Evolutionary conservation across 2,113 vertebrate genomes (phyloP).

Genomic region (Lethenteron reissneri): DNA sequence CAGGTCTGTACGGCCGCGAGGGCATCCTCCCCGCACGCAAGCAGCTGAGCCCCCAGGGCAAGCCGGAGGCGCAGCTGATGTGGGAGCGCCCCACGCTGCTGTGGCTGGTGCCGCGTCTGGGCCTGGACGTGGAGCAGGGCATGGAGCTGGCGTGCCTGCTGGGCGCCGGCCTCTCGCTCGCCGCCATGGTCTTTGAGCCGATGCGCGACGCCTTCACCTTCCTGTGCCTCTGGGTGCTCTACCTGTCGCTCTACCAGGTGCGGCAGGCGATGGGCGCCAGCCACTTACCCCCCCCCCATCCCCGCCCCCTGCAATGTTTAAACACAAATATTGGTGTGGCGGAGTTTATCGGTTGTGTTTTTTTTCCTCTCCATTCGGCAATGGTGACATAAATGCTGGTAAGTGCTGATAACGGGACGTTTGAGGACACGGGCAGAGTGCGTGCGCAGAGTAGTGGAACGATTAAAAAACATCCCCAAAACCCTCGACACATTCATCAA

Average conservation of each 20-base stretch:
- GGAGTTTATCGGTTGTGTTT: neutral
- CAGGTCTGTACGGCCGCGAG: constrained; percentile 62
- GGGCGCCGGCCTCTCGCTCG: constrained; percentile 29
- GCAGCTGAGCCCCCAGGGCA: constrained; percentile 37
- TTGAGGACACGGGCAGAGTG: neutral
- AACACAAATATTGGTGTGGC: neutral
- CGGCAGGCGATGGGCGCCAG: neutral
- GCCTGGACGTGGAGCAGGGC: constrained; percentile 51
- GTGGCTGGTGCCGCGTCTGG: constrained; percentile 44
- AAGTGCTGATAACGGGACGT: neutral
- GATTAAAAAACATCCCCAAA: too few relatives aligned
- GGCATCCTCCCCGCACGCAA: constrained; percentile 49
- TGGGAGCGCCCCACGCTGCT: constrained; percentile 43
- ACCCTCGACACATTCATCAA: too few relatives aligned
- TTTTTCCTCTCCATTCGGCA: neutral
- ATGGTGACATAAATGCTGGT: neutral
- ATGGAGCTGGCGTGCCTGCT: constrained; percentile 61
- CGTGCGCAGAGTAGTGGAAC: neutral
- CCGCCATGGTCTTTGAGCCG: constrained; percentile 23
- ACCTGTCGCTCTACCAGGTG: constrained; percentile 56
- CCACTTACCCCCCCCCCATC: neutral
- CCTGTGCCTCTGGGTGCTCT: constrained; percentile 39
- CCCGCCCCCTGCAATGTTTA: neutral
- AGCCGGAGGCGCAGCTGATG: constrained; percentile 38
- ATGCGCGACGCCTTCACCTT: constrained; percentile 43